Conservation (phyloP, 2,888 invertebrate species). For the Hyalella azteca region DNA sequence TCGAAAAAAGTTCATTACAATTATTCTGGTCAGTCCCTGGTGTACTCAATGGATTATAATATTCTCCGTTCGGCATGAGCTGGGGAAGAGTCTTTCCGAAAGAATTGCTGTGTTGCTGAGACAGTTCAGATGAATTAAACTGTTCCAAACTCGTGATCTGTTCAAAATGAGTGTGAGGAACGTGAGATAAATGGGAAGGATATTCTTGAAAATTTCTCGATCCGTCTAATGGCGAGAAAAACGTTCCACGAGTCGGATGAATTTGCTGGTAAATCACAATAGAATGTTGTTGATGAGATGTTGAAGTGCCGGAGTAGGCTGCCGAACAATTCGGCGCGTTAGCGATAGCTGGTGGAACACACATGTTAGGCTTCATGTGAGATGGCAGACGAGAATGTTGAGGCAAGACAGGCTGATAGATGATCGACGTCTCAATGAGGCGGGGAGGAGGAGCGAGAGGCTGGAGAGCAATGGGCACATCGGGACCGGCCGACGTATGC, state of each 20-base stretch:
- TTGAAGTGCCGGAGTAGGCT: not conserved
- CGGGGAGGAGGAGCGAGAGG: not conserved
- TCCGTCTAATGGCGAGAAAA: no score
- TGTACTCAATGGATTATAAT: no score
- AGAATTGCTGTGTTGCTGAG: no score
- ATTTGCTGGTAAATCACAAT: not conserved
- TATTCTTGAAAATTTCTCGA: no score
- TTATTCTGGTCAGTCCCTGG: no score
- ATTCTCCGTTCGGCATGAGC: no score
- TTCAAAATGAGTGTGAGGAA: not conserved
- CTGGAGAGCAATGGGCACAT: not conserved
- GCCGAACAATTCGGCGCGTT: not conserved
- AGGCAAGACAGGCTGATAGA: not conserved
- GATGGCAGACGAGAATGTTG: not conserved
- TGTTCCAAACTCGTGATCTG: not conserved
- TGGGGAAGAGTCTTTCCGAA: no score
- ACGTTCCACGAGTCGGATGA: not conserved
- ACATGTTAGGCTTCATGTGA: not conserved
- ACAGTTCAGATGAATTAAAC: no score
- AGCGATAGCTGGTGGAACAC: not conserved
- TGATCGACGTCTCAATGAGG: not conserved
- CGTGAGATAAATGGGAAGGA: not conserved
- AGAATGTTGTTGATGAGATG: not conserved
- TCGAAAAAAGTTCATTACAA: no score
- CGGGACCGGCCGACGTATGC: slow-evolving; percentile 30